Base-by-base conservation (phyloP, 2,888 invertebrate species). In the Hanleya hanleyi region DNA sequence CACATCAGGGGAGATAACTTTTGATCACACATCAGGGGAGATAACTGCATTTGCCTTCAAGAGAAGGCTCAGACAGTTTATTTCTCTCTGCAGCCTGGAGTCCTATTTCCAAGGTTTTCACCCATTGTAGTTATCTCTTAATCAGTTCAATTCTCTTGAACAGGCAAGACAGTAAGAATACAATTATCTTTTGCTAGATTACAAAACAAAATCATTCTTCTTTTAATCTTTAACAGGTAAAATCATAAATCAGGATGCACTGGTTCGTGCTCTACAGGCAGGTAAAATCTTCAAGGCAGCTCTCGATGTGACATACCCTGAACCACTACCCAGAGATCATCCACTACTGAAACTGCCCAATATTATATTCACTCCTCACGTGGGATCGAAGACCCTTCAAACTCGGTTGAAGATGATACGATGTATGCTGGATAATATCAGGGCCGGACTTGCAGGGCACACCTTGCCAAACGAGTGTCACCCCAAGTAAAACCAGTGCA, bases 251-350 rank as follows among this genome's bases (percentile, higher is more conserved):
- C 77, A 77, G 12, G 79, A 82, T 37, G 81, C 76, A 9, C 71
- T 82, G 41, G 64, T 79, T 2, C 66, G 67, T 7, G 82, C 81
- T 0, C 67, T 82, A 61, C 37, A 35, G 18, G 41, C 61, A n/a
- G 70, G 67, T 18, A 49, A 73, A 26, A 79, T 83, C 41, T 62
- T 37, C 32, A 77, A 65, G 12, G 82, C 82, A 29, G 82, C 78
- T 7, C 67, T 82, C 22, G 82, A 82, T 69, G 82, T 82, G 22
- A 81, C 82, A 0, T 69, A 81, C 35, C 82, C 82, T 3, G 82
- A 82, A 65, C 80, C 80, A 7, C 71, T 80, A 36, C 80, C 80
- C 7, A 61, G 64, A 15, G 70, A 69, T 22, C 82, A 82, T 62
- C 76, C 78, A 2, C 67, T 82, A 33, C 69, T 77, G 35, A 41